Evolutionary conservation across 2,797 vertebrate genomes (phyloP), one percentile per base, ranked within the genome.

Genomic region (Cryptoprocta ferox): DNA sequence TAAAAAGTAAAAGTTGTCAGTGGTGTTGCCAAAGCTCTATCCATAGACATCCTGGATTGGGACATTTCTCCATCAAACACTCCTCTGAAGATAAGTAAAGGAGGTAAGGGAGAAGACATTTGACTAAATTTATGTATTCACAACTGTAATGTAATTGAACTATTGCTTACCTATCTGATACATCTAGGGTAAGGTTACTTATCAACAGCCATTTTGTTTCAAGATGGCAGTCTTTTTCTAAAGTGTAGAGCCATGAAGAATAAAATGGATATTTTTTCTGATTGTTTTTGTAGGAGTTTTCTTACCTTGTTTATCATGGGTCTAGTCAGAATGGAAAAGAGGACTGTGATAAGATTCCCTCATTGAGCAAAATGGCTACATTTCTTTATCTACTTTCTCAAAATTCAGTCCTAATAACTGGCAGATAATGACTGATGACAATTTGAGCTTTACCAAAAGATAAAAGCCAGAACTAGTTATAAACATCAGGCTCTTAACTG

Each of bases 321-420:
- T 91, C 35, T 85, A 76, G 59, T 89, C 30, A 45, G n/a, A 94
- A 80, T 85, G 65, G 28, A 88, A 92, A 94, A 53, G 30, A 81
- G 7, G 7, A 63, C 56, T 30, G 0, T 42, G 28, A 66, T 66
- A 42, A 92, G 39, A 89, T 89, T 75, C 19, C 13, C 91, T 66
- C 28, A 21, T 7, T 96, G 39, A 85, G 75, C 21, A 87, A 91
- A 78, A 61, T 56, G 45, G 37, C n/a, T 82, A 37, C 37, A 45
- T 32, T 79, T 71, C 26, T 76, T 80, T 73, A 75, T 71, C 73
- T 50, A 89, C 39, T 68, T n/a, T 71, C n/a, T 45, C 24, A 11
- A 68, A 92, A 75, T 68, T 45, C 39, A 65, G 6, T 59, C 30
- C 50, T 86, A 66, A 18, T 21, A 79, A 4, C 32, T 86, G 9